Base-by-base conservation (phyloP, 2,888 invertebrate genomes). In the Odontomyia ornata region DNA sequence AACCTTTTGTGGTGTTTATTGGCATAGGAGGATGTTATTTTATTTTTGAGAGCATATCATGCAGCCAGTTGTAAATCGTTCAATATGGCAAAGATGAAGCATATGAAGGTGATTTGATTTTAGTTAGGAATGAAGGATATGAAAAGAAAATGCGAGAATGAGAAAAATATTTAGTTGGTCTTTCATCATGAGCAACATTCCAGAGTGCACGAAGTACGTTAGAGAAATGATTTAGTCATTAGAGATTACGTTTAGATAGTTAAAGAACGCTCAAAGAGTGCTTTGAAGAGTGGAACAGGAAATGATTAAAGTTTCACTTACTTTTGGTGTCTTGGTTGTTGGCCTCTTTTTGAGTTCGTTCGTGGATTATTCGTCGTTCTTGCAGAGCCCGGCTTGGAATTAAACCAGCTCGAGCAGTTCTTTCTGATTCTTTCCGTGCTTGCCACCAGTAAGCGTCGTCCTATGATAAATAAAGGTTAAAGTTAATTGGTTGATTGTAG, bases 311-410 rank as follows among this genome's bases (percentile, higher is more conserved):
- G 25, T 30, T 36, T 5, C 9, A 36, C 80, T 78, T 83, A 87
- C 87, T 87, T 84, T 87, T 87, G 9, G 85, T 84, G 91, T 94
- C 93, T 81, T 91, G 90, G 80, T 90, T 86, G 76, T 86, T 85
- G 28, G 80, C 82, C 79, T 91, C 92, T 78, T 87, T 87, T 79
- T 90, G 89, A 0, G 85, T 83, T 47, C 87, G 82, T 81, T 95
- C 95, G 82, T 95, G 93, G 21, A 95, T 91, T 47, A 95, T 94
- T 76, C 95, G 90, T 73, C 95, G 91, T 84, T 96, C 96, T 84
- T 98, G 98, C 57, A 98, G 88, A 28, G 96, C 95, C 83, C 96
- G 90, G 79, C 97, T 96, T 0, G 98, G 98, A 83, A 99, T 98
- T 36, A 99, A 89, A 36, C 98, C 98, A 0, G 98, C 98, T 82